Percentiles rank a stretch among this genome's conserved stretches.
Evolutionary conservation across 1,140 invertebrate species (phyloP).

Genomic region (Semibalanus balanoides): DNA sequence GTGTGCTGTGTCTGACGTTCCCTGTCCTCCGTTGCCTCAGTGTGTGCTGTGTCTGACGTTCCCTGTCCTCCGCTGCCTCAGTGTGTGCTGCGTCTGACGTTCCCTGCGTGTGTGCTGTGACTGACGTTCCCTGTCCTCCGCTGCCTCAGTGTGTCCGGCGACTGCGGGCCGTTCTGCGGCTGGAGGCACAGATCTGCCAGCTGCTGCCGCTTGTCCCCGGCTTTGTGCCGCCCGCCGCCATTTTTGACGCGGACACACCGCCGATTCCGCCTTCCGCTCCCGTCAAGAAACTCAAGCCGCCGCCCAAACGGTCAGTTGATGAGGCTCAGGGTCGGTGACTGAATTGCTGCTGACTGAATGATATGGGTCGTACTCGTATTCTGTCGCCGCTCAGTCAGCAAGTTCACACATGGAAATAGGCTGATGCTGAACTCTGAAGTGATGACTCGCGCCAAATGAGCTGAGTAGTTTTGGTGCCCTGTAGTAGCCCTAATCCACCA

Average conservation of each 20-base stretch:
- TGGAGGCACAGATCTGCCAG: conserved; percentile 25
- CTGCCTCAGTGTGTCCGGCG: conserved; percentile 29
- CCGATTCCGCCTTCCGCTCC: not conserved
- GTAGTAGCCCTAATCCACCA: no score
- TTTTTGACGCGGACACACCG: conserved; percentile 16
- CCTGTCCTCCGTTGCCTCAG: no score
- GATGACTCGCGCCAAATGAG: no score
- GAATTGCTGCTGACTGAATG: not conserved
- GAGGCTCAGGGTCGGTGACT: not conserved
- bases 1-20: no score
- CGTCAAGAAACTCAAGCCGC: conserved; percentile 9
- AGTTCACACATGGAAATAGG: no score
- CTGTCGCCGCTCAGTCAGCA: no score
- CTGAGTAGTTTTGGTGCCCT: no score
- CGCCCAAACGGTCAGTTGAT: not conserved
- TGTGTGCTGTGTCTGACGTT: no score
- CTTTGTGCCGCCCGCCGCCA: conserved; percentile 20
- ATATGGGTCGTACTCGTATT: no score
- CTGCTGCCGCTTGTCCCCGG: conserved; percentile 23
- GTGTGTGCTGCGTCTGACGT: not conserved
- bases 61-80: no score
- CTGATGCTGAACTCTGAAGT: no score
- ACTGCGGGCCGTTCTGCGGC: conserved; percentile 29
- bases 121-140: not conserved
- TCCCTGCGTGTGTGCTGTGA: no score